Percentiles rank a stretch among this genome's conserved stretches.
These are phyloP conservation scores for Parasteatoda tepidariorum DNA, from an alignment of 1,140 invertebrate genomes.

Conservation along the genomic window DNA sequence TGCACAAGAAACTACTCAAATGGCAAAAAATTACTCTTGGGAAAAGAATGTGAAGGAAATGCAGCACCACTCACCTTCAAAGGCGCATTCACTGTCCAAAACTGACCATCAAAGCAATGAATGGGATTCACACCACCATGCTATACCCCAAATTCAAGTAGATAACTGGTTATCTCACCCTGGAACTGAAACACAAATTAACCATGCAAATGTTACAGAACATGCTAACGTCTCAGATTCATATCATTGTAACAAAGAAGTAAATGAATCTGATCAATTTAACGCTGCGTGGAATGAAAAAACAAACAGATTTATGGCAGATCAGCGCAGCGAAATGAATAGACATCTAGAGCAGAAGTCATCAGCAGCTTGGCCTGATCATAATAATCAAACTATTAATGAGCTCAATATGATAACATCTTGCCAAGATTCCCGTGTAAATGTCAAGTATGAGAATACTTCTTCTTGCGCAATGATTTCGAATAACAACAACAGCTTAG, in stretches of 20 bases:
- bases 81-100: background rate
- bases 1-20: background rate
- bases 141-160: background rate
- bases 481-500: background rate
- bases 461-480: background rate
- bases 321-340: background rate
- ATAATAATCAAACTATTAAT: background rate
- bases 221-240: background rate
- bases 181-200: too few species aligned
- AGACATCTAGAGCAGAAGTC: background rate
- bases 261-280: background rate
- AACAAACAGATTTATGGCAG: background rate
- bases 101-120: background rate
- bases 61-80: background rate
- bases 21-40: background rate
- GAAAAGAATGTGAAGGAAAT: constrained; percentile 3
- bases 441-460: background rate
- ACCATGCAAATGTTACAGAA: background rate
- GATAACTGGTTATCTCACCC: constrained; percentile 20
- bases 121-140: background rate
- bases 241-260: background rate
- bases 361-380: background rate
- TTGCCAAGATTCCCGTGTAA: background rate
- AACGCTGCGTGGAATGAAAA: constrained; percentile 25
- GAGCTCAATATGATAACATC: background rate